Conservation (phyloP, 2,113 vertebrate genomes). For the Calypte anna region DNA sequence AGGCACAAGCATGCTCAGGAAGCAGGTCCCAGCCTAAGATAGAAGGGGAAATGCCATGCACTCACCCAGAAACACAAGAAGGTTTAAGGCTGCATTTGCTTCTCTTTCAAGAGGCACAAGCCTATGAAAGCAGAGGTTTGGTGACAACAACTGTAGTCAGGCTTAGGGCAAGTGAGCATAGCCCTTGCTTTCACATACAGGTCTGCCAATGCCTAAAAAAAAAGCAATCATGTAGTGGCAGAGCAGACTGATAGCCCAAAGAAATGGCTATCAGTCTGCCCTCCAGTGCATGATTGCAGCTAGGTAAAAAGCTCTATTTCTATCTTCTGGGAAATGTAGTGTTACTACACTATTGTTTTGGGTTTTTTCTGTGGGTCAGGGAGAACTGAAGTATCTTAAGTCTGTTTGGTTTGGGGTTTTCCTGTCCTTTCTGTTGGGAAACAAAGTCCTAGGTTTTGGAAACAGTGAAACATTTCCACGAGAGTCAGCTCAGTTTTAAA, state of each 20-base stretch:
- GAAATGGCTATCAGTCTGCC: background rate
- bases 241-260: background rate
- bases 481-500: slow-evolving; percentile 36
- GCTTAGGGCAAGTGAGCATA: background rate
- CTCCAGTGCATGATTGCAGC: background rate
- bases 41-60: background rate
- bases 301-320: background rate
- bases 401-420: slow-evolving; percentile 52
- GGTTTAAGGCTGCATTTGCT: background rate
- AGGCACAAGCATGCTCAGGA: fast-evolving
- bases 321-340: background rate
- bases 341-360: background rate
- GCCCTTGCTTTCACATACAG: background rate
- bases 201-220: background rate
- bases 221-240: background rate
- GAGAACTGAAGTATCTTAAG: background rate
- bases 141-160: background rate
- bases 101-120: background rate
- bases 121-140: background rate
- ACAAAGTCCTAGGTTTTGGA: background rate
- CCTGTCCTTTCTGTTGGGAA: slow-evolving; percentile 20
- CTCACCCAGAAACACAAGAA: background rate
- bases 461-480: slow-evolving; percentile 19
- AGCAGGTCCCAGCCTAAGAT: background rate
- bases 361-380: background rate